phyloP scores from a whole-genome alignment of 1,140 invertebrate species.

The Aphelinus atriplicis region DNA sequence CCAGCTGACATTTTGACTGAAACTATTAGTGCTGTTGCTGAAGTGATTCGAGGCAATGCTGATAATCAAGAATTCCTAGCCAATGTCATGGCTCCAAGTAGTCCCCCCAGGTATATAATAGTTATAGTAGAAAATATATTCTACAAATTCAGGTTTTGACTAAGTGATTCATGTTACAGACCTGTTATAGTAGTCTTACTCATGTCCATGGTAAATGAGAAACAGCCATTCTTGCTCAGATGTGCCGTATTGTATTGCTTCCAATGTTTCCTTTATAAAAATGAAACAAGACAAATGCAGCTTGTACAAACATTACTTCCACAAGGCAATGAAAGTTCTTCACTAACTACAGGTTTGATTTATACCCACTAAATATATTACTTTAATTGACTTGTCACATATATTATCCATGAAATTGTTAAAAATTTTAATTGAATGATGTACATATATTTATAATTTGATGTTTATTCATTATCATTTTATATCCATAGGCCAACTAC shows the following conservation, averaged over 20 bases:
- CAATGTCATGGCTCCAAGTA: constrained; percentile 90
- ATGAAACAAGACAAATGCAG: constrained; percentile 87
- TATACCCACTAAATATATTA: not conserved
- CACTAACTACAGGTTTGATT: constrained; percentile 68
- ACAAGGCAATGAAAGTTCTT: constrained; percentile 76
- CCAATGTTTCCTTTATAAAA: constrained; percentile 94
- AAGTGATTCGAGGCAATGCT: constrained; percentile 91
- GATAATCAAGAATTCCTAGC: constrained; percentile 94
- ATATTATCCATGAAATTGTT: constrained; percentile 11
- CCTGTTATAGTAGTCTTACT: constrained; percentile 94
- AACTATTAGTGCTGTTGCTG: constrained; percentile 94
- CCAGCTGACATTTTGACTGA: constrained; percentile 96
- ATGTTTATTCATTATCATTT: constrained; percentile 30
- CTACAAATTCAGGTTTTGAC: not conserved
- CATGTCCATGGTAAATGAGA: constrained; percentile 99
- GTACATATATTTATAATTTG: constrained; percentile 5
- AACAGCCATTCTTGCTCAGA: constrained; percentile 90
- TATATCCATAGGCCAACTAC: constrained; percentile 79
- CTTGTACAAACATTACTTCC: constrained; percentile 93
- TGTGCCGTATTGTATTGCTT: constrained; percentile 98
- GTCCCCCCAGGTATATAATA: constrained; percentile 78
- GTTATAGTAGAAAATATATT: not conserved
- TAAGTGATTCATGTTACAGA: constrained; percentile 58
- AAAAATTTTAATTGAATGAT: constrained; percentile 16
- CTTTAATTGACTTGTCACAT: not conserved